A percentile compares a stretch with the other conserved stretches of the same genome.
These are phyloP conservation scores for Channallabes apus DNA, from an alignment of 2,797 vertebrate genomes.

Conservation along the genomic window DNA sequence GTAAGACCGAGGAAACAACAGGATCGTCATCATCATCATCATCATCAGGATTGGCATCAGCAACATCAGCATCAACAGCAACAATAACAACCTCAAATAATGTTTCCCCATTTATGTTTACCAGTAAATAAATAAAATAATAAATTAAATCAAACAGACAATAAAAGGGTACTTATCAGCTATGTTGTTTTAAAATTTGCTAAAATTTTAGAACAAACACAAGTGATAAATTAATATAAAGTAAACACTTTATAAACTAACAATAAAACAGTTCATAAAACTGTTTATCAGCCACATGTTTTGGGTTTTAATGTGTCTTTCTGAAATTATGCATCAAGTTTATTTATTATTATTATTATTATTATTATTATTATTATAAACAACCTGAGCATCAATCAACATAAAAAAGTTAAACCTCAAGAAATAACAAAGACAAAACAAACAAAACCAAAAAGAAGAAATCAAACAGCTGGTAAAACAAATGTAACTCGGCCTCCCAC, in stretches of 20 bases:
- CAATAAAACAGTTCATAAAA: neutral
- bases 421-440: neutral
- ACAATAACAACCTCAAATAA: neutral
- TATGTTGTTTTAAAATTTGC: neutral
- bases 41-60: no score
- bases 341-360: neutral
- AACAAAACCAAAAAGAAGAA: neutral
- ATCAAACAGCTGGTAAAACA: neutral
- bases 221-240: neutral
- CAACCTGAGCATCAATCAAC: neutral
- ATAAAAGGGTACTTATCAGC: neutral
- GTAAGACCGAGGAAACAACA: constrained; percentile 59
- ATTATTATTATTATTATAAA: neutral
- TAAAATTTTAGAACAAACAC: neutral
- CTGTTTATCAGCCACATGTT: neutral
- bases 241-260: neutral
- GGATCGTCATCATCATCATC: no score
- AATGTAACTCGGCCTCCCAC: neutral
- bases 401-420: neutral
- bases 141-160: neutral
- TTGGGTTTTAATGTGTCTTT: neutral
- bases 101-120: neutral
- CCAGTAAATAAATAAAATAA: neutral
- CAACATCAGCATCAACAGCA: neutral
- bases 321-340: neutral